These are phyloP conservation scores for Thalpophila matura DNA, from an alignment of 2,888 invertebrate species.

Conservation along the genomic window DNA sequence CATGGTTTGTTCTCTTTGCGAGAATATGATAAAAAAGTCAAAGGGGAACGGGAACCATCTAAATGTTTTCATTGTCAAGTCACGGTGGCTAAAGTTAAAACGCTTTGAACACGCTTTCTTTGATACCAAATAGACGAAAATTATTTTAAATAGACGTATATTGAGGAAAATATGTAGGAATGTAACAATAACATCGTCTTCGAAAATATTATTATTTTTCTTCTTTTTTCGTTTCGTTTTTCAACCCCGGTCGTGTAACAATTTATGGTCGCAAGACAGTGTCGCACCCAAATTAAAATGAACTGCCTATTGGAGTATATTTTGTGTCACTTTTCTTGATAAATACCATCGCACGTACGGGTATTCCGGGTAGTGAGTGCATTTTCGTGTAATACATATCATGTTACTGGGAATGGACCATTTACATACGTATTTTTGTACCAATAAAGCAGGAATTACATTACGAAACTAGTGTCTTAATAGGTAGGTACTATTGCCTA, in stretches of 20 bases:
- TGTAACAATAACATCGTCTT: slow-evolving; percentile 6
- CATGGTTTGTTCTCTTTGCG: not conserved
- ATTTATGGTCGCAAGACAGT: slow-evolving; percentile 39
- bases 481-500: too few species aligned
- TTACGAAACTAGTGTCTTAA: not conserved
- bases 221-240: not conserved
- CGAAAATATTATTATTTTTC: slow-evolving; percentile 9
- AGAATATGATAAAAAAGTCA: not conserved
- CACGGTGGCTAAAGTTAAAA: slow-evolving; percentile 22
- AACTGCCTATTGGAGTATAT: slow-evolving; percentile 27
- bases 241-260: slow-evolving; percentile 1
- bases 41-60: not conserved
- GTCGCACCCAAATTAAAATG: slow-evolving; percentile 45
- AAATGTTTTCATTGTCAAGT: slow-evolving; percentile 19
- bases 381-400: slow-evolving; percentile 42
- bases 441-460: too few species aligned
- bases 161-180: not conserved
- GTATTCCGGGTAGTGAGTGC: slow-evolving; percentile 42
- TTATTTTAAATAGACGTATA: too few species aligned
- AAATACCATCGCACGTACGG: slow-evolving; percentile 23
- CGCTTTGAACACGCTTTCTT: slow-evolving; percentile 14
- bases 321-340: slow-evolving; percentile 34
- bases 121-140: slow-evolving; percentile 1
- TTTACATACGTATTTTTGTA: slow-evolving; percentile 3
- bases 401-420: not conserved